Conservation (phyloP, 2,113 vertebrate genomes). For the Eira barbara region DNA sequence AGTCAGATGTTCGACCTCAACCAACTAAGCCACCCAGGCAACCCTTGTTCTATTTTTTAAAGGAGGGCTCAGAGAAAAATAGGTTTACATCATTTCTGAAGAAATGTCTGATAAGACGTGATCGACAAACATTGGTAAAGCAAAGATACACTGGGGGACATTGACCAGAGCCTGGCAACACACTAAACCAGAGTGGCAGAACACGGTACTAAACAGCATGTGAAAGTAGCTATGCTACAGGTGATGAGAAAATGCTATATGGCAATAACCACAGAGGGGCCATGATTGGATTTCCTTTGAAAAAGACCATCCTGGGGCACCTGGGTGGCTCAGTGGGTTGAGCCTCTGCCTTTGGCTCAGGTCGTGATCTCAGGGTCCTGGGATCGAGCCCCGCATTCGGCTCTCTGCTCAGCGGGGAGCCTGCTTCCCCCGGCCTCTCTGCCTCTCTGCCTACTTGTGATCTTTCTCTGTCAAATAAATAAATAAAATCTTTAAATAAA, state of each 20-base stretch:
- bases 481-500: too few species aligned
- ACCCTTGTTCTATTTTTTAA: neutral
- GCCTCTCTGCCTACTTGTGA: too few species aligned
- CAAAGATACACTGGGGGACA: neutral
- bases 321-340: too few species aligned
- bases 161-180: neutral
- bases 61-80: neutral
- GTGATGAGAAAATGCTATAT: neutral
- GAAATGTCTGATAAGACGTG: neutral
- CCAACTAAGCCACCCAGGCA: neutral
- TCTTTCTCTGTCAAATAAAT: too few species aligned
- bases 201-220: neutral
- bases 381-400: too few species aligned
- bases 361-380: too few species aligned
- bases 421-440: too few species aligned
- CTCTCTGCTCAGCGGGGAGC: too few species aligned
- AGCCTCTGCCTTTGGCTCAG: too few species aligned
- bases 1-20: neutral
- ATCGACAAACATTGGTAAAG: neutral
- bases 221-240: neutral
- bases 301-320: neutral
- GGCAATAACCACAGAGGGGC: neutral
- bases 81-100: neutral
- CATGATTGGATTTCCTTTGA: neutral
- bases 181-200: neutral